Percentiles rank a stretch among this genome's conserved stretches.
phyloP scores from a whole-genome alignment of 2,888 invertebrate genomes.

The Leistus spinibarbis region DNA sequence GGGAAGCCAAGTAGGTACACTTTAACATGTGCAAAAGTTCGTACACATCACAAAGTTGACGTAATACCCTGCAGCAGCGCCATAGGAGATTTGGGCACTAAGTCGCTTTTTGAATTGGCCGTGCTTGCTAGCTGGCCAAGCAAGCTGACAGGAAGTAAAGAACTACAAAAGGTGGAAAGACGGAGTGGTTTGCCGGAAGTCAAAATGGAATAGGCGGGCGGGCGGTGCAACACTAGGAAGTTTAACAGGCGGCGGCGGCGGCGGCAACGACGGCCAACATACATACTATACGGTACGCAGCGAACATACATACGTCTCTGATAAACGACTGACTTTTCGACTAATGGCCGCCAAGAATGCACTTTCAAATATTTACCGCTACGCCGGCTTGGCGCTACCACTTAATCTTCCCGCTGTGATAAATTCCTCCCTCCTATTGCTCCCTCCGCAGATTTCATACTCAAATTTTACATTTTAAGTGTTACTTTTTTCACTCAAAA shows the following conservation, averaged over 20 bases:
- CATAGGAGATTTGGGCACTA: background rate
- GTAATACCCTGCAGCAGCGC: background rate
- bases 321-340: constrained; percentile 23
- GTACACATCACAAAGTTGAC: no score
- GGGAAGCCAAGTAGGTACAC: background rate
- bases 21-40: no score
- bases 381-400: background rate
- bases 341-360: constrained; percentile 38
- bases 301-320: background rate
- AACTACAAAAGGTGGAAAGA: background rate
- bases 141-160: background rate
- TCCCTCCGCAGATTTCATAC: no score
- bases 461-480: no score
- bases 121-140: background rate
- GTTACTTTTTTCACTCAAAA: no score
- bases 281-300: no score
- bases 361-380: constrained; percentile 39
- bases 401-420: background rate
- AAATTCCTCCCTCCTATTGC: no score
- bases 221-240: background rate
- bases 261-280: no score
- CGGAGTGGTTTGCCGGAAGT: background rate
- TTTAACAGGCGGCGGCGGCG: no score
- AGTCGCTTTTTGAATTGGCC: background rate
- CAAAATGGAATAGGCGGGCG: background rate